Conservation (phyloP, 2,113 vertebrate species). For the Ceratotherium simum region DNA sequence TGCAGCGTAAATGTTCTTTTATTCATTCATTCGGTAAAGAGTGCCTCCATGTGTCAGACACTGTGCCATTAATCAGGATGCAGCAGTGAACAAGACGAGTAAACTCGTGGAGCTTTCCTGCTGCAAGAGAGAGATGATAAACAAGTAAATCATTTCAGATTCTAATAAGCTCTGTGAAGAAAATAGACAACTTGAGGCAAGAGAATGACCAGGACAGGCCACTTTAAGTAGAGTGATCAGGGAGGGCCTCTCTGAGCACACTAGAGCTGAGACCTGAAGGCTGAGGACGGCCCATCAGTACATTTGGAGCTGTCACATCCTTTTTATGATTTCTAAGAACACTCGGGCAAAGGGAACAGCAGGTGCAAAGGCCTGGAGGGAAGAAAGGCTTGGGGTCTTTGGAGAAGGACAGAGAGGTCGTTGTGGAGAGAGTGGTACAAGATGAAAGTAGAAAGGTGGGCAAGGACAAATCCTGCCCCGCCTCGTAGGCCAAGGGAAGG, state of each 20-base stretch:
- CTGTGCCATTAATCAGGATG: slow-evolving; percentile 9
- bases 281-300: background rate
- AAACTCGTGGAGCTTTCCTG: background rate
- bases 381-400: background rate
- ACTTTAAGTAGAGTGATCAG: background rate
- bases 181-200: background rate
- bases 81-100: background rate
- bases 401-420: background rate
- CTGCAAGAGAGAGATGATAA: background rate
- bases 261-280: background rate
- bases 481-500: background rate
- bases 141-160: background rate
- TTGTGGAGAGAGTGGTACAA: background rate
- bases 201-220: background rate
- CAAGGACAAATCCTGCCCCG: background rate
- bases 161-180: background rate
- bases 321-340: background rate
- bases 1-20: background rate
- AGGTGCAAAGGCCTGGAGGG: background rate
- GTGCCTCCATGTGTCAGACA: background rate
- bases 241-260: background rate
- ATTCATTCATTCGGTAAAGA: background rate
- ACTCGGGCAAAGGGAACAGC: background rate
- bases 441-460: background rate
- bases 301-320: background rate